Percentiles rank a stretch among this genome's conserved stretches.
These are phyloP conservation scores for Agrotis exclamationis DNA, from an alignment of 2,888 invertebrate species.

Conservation along the genomic window DNA sequence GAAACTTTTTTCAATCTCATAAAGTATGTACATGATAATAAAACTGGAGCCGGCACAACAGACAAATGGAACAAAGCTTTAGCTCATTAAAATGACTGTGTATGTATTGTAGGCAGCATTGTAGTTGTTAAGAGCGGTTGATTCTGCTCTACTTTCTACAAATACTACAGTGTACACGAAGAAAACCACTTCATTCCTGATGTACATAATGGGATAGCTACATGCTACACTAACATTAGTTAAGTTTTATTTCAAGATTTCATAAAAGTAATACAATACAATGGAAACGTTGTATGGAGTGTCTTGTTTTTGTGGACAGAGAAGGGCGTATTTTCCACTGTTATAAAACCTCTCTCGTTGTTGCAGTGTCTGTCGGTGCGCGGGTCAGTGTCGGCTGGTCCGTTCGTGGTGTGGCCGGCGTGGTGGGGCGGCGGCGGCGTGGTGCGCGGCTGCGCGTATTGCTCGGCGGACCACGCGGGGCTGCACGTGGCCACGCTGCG, in stretches of 20 bases:
- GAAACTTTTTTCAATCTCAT: too few species aligned
- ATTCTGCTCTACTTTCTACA: slow-evolving; percentile 16
- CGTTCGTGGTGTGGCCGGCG: slow-evolving; percentile 75
- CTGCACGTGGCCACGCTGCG: slow-evolving; percentile 72
- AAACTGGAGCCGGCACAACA: not conserved
- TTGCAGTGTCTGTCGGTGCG: slow-evolving; percentile 58
- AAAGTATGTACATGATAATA: not conserved
- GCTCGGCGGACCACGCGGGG: slow-evolving; percentile 70
- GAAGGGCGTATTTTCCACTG: too few species aligned
- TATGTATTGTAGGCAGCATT: not conserved
- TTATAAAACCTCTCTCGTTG: not conserved
- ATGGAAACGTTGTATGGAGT: too few species aligned
- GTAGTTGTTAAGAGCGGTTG: slow-evolving; percentile 1
- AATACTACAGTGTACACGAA: not conserved
- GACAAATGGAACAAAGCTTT: slow-evolving; percentile 3
- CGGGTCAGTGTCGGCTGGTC: slow-evolving; percentile 68
- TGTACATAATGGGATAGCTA: not conserved
- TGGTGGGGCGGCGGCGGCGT: slow-evolving; percentile 77
- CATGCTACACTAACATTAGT: not conserved
- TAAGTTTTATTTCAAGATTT: not conserved
- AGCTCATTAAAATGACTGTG: slow-evolving; percentile 25
- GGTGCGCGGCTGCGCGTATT: slow-evolving; percentile 70
- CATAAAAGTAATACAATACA: not conserved
- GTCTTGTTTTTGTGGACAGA: too few species aligned
- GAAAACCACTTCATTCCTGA: not conserved